phyloP scores from a whole-genome alignment of 2,797 vertebrate genomes.

The Rhyacichthys aspro region DNA sequence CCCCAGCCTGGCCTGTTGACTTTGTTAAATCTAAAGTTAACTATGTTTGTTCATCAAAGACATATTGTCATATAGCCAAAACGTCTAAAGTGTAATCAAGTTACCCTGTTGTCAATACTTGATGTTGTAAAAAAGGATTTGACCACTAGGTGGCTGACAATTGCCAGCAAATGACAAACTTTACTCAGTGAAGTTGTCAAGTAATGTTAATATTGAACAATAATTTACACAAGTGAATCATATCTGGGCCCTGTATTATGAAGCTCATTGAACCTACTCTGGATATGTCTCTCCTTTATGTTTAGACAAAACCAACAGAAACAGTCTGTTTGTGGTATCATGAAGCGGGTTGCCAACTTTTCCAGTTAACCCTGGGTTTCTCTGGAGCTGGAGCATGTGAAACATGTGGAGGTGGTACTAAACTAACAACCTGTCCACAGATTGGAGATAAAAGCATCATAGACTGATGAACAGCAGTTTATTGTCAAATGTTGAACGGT shows the following conservation, averaged over 20 bases:
- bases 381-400: no score
- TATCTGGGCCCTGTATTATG: slow-evolving; percentile 1
- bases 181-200: slow-evolving; percentile 43
- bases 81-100: slow-evolving; percentile 50
- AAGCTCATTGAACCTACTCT: neutral
- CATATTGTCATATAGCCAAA: slow-evolving; percentile 60
- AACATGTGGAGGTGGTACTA: no score
- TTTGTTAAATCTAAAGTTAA: slow-evolving; percentile 63
- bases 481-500: no score
- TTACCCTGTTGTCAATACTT: slow-evolving; percentile 61
- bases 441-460: no score
- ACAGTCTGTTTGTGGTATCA: no score
- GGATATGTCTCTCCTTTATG: no score
- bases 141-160: slow-evolving; percentile 75
- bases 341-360: no score
- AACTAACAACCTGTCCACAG: no score
- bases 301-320: no score
- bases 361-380: no score
- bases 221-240: slow-evolving; percentile 17
- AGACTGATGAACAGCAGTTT: no score
- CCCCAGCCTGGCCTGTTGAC: slow-evolving; percentile 53
- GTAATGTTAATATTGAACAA: slow-evolving; percentile 51
- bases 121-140: slow-evolving; percentile 63
- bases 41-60: slow-evolving; percentile 54
- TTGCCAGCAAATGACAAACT: slow-evolving; percentile 54